Percentiles rank a stretch among this genome's conserved stretches.
Conservation (phyloP, 2,888 invertebrate species). For the Diaprepes abbreviatus region DNA sequence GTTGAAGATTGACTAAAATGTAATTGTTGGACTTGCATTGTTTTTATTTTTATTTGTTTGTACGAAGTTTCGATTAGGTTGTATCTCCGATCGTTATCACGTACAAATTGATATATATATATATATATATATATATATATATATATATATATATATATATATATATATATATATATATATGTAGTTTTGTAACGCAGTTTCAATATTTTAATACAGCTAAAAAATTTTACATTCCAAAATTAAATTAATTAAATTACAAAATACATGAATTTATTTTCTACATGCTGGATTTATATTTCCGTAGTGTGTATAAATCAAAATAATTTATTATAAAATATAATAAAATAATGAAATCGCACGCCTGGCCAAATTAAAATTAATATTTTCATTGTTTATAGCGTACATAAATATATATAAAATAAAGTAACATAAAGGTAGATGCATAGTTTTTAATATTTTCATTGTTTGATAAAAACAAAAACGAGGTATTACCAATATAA, state of each 20-base stretch:
- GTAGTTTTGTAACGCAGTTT: too few relatives aligned
- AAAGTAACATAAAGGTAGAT: conserved; percentile 1
- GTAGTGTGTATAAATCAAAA: not conserved
- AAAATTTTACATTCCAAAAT: not conserved
- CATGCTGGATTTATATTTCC: not conserved
- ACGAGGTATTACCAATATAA: not conserved
- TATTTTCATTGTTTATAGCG: conserved; percentile 14
- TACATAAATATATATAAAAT: not conserved
- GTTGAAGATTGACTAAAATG: too few relatives aligned
- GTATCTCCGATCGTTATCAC: too few relatives aligned
- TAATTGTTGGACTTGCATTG: too few relatives aligned
- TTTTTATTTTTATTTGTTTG: too few relatives aligned
- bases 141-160: too few relatives aligned
- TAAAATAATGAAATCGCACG: conserved; percentile 19
- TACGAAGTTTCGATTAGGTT: too few relatives aligned
- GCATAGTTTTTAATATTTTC: not conserved
- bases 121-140: too few relatives aligned
- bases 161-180: too few relatives aligned
- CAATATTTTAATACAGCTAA: too few relatives aligned
- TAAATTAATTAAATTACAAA: not conserved
- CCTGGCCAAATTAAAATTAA: conserved; percentile 8
- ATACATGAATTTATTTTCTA: not conserved
- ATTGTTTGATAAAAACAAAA: conserved; percentile 8
- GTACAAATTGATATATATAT: too few relatives aligned
- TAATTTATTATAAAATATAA: conserved; percentile 18